A percentile compares a stretch with the other conserved stretches of the same genome.
phyloP scores from a whole-genome alignment of 2,888 invertebrate species.

The Onthophagus sagittarius region DNA sequence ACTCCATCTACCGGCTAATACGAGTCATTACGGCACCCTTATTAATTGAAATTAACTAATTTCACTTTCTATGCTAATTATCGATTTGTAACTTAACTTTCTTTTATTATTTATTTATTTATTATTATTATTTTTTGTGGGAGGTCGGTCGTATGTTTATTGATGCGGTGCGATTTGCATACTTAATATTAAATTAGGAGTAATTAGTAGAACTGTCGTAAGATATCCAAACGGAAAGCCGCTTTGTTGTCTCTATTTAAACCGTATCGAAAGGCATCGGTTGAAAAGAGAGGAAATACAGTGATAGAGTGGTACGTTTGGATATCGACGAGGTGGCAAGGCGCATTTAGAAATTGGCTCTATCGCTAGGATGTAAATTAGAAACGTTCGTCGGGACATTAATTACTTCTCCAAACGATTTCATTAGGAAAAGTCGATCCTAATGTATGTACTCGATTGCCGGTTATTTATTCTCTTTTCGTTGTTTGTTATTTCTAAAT shows the following conservation, averaged over 20 bases:
- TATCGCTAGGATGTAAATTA: constrained; percentile 24
- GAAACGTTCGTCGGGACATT: background rate
- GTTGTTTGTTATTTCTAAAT: no score
- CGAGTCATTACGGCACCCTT: background rate
- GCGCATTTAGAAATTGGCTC: constrained; percentile 12
- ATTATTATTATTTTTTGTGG: background rate
- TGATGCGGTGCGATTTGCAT: background rate
- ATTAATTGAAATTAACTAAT: background rate
- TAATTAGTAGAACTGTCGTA: background rate
- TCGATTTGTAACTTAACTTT: background rate
- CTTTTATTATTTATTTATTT: no score
- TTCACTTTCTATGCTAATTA: background rate
- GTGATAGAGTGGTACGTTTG: background rate
- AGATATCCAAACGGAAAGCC: background rate
- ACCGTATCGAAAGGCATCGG: background rate
- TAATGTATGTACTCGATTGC: background rate
- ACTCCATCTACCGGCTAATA: constrained; percentile 10
- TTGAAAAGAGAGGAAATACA: background rate
- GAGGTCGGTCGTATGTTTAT: background rate
- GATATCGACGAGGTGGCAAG: background rate
- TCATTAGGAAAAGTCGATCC: background rate
- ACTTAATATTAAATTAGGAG: background rate
- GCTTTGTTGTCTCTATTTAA: background rate
- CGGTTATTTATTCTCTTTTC: no score
- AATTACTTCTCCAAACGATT: background rate